Percentiles rank a stretch among this genome's conserved stretches.
Evolutionary conservation across 1,140 invertebrate species (phyloP).

Genomic region (Cydia fagiglandana): DNA sequence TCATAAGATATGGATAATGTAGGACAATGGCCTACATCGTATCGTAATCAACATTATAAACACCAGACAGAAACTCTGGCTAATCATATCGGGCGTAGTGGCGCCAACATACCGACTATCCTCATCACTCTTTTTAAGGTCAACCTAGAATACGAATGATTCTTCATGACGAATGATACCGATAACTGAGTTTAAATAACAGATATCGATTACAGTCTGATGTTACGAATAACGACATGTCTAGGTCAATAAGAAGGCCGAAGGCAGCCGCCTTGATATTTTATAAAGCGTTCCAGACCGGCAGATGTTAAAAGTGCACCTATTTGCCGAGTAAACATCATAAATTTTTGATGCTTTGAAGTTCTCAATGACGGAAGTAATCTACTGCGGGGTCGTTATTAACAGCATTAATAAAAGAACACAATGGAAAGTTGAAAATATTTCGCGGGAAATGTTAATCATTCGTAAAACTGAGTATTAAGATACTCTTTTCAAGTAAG

Average conservation of each 20-base stretch:
- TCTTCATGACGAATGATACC: constrained; percentile 33
- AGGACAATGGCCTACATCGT: neutral
- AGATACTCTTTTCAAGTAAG: neutral
- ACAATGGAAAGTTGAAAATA: constrained; percentile 33
- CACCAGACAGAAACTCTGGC: constrained; percentile 10
- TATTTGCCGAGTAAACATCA: constrained; percentile 57
- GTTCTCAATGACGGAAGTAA: constrained; percentile 34
- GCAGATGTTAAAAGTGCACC: constrained; percentile 49
- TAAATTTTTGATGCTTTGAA: constrained; percentile 55
- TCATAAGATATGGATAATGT: neutral
- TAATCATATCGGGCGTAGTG: neutral
- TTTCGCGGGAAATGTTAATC: neutral
- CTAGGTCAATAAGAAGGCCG: constrained; percentile 57
- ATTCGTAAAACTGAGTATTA: neutral
- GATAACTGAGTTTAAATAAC: constrained; percentile 31
- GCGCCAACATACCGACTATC: neutral
- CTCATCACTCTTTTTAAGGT: constrained; percentile 13
- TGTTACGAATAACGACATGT: constrained; percentile 52
- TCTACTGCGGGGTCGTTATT: neutral
- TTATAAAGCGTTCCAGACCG: constrained; percentile 48
- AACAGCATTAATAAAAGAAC: neutral
- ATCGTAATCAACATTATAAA: constrained; percentile 15
- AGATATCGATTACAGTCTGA: constrained; percentile 46
- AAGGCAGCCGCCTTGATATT: constrained; percentile 58
- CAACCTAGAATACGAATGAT: constrained; percentile 8